These are phyloP conservation scores for Probaryconus sp. DNA, from an alignment of 1,140 invertebrate genomes.

Conservation along the genomic window DNA sequence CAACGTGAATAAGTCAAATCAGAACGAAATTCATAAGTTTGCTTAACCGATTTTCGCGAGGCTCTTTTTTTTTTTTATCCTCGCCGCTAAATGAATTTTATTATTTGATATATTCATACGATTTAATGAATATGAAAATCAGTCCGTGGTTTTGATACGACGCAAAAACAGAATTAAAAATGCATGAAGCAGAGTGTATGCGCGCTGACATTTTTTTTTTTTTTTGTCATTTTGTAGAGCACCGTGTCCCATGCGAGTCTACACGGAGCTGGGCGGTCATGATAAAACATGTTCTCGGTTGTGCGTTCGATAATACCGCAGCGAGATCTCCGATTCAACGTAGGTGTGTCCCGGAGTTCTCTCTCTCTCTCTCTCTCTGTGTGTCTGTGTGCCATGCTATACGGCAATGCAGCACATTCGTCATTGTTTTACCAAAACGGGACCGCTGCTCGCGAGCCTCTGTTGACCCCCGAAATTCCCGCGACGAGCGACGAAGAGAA, in stretches of 20 bases:
- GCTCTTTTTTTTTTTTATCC: neutral
- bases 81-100: slow-evolving; percentile 28
- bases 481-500: no score
- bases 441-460: slow-evolving; percentile 17
- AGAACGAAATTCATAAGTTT: slow-evolving; percentile 38
- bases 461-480: slow-evolving; percentile 61
- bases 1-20: slow-evolving; percentile 48
- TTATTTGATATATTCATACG: slow-evolving; percentile 15
- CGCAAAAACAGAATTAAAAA: slow-evolving; percentile 35
- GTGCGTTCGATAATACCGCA: slow-evolving; percentile 63
- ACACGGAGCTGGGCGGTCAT: slow-evolving; percentile 6
- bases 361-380: no score
- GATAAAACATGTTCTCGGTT: slow-evolving; percentile 33
- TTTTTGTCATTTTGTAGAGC: slow-evolving; percentile 5
- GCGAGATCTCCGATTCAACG: slow-evolving; percentile 62
- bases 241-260: neutral
- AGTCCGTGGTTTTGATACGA: slow-evolving; percentile 9
- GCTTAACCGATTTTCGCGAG: slow-evolving; percentile 17
- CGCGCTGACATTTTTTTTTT: neutral
- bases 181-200: slow-evolving; percentile 13
- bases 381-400: slow-evolving; percentile 18
- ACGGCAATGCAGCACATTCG: slow-evolving; percentile 61
- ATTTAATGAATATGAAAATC: slow-evolving; percentile 49
- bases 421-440: slow-evolving; percentile 66
- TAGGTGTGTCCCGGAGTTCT: slow-evolving; percentile 16